phyloP scores from a whole-genome alignment of 2,113 vertebrate species.

The Anhinga anhinga region DNA sequence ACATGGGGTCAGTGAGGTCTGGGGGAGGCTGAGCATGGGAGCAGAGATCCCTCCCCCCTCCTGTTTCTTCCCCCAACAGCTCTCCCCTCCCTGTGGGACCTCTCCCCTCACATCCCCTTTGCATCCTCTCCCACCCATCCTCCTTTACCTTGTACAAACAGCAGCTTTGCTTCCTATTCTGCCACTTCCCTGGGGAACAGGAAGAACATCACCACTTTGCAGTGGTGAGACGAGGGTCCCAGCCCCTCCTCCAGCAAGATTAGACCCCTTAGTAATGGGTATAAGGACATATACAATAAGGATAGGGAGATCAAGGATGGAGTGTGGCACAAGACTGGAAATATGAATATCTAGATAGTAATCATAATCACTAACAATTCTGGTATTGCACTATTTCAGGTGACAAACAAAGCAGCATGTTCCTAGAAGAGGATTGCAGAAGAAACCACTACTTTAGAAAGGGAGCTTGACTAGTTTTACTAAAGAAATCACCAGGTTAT shows the following conservation, averaged over 20 bases:
- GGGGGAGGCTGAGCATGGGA: background rate
- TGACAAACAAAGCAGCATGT: background rate
- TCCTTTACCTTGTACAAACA: background rate
- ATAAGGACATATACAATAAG: background rate
- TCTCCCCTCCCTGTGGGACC: background rate
- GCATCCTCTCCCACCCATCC: background rate
- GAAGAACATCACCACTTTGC: background rate
- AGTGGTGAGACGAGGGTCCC: background rate
- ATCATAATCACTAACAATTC: background rate
- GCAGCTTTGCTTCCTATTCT: background rate
- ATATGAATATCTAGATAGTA: background rate
- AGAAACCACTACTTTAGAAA: background rate
- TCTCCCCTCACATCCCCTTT: background rate
- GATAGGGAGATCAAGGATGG: background rate
- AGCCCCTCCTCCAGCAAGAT: background rate
- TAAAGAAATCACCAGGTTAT: background rate
- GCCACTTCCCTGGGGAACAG: background rate
- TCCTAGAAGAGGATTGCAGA: background rate
- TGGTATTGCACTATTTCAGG: background rate
- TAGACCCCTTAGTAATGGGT: background rate
- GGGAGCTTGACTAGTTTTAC: background rate
- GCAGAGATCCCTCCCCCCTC: background rate
- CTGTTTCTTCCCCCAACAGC: background rate
- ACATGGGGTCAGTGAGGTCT: accelerated
- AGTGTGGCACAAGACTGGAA: background rate